A percentile compares a stretch with the other conserved stretches of the same genome.
Conservation (phyloP, 2,797 vertebrate species). For the Gouania willdenowi region DNA sequence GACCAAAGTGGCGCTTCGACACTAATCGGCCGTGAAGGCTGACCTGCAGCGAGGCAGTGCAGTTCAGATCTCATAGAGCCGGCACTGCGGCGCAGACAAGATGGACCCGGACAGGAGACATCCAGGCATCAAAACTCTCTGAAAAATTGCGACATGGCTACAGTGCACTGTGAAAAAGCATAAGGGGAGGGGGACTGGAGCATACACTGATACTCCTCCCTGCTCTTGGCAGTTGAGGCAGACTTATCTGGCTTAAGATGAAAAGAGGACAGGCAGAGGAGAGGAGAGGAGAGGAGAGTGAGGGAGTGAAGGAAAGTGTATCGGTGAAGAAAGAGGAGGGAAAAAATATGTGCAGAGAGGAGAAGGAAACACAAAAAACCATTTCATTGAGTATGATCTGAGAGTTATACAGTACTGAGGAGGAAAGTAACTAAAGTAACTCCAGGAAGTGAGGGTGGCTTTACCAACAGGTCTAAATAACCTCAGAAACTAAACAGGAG, state of each 20-base stretch:
- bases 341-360: conserved; percentile 41
- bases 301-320: conserved; percentile 44
- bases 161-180: conserved; percentile 66
- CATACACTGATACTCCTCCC: conserved; percentile 62
- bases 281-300: conserved; percentile 47
- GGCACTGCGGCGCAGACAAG: conserved; percentile 72
- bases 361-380: conserved; percentile 37
- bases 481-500: conserved; percentile 17
- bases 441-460: conserved; percentile 28
- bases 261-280: conserved; percentile 62
- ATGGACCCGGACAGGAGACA: conserved; percentile 90
- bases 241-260: conserved; percentile 69
- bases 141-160: conserved; percentile 75
- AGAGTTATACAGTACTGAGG: conserved; percentile 45
- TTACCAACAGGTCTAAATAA: conserved; percentile 22
- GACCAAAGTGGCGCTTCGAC: conserved; percentile 91
- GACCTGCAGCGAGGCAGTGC: conserved; percentile 89
- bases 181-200: conserved; percentile 30
- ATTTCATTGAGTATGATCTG: conserved; percentile 73
- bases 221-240: conserved; percentile 68
- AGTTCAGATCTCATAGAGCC: conserved; percentile 87
- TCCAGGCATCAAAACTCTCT: conserved; percentile 86
- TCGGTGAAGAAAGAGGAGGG: conserved; percentile 10
- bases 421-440: conserved; percentile 58
- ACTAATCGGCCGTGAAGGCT: conserved; percentile 98